A percentile compares a stretch with the other conserved stretches of the same genome.
phyloP scores from a whole-genome alignment of 2,888 invertebrate species.

The Pachydiplax longipennis region DNA sequence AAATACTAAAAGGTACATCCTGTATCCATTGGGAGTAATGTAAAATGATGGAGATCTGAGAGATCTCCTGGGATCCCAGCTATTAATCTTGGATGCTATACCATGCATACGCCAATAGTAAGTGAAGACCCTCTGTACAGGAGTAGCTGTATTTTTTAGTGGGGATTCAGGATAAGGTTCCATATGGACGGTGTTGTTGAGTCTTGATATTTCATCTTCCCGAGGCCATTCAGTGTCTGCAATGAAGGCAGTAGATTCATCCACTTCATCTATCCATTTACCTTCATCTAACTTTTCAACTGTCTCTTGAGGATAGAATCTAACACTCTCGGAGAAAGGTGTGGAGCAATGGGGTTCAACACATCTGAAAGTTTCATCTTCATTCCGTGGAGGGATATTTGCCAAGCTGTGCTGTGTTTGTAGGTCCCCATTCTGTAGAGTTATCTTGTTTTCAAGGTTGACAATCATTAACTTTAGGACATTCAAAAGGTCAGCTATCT shows the following conservation, averaged over 20 bases:
- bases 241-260: not conserved
- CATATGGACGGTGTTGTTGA: slow-evolving; percentile 56
- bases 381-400: not conserved
- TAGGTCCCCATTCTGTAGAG: not conserved
- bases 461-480: slow-evolving; percentile 55
- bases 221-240: slow-evolving; percentile 50
- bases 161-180: slow-evolving; percentile 50
- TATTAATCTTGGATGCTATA: slow-evolving; percentile 57
- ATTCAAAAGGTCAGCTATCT: slow-evolving; percentile 55
- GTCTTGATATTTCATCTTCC: slow-evolving; percentile 55
- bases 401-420: not conserved
- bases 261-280: not conserved
- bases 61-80: slow-evolving; percentile 57
- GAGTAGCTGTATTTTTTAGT: slow-evolving; percentile 46
- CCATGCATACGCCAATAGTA: slow-evolving; percentile 59
- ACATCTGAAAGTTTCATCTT: not conserved
- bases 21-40: slow-evolving; percentile 55
- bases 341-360: not conserved
- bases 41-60: slow-evolving; percentile 59
- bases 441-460: slow-evolving; percentile 53
- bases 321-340: not conserved
- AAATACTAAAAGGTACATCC: slow-evolving; percentile 59
- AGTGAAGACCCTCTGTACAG: slow-evolving; percentile 55
- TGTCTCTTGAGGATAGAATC: not conserved
- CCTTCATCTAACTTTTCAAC: not conserved